These are phyloP conservation scores for Oithona nana DNA, from an alignment of 2,888 invertebrate species.

Conservation along the genomic window DNA sequence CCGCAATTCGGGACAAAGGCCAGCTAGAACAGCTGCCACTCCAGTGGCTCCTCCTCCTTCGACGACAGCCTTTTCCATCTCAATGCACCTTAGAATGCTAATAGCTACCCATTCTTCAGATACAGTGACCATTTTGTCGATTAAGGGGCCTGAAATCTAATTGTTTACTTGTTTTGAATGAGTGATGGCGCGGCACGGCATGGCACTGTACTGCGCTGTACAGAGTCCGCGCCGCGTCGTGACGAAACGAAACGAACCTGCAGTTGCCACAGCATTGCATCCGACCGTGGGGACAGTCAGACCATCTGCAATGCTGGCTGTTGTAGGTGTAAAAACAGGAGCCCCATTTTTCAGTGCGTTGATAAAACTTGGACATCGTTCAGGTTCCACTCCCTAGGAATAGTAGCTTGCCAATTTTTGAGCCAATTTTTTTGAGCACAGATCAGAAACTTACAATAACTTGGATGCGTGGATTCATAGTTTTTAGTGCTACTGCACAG, in stretches of 20 bases:
- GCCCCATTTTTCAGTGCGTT: slow-evolving; percentile 46
- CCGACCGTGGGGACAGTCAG: slow-evolving; percentile 72
- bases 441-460: slow-evolving; percentile 52
- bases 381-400: slow-evolving; percentile 68
- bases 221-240: background rate
- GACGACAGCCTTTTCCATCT: slow-evolving; percentile 69
- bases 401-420: slow-evolving; percentile 3
- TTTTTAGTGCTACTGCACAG: slow-evolving; percentile 64
- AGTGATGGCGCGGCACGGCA: background rate
- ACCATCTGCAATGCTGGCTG: slow-evolving; percentile 67
- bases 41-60: slow-evolving; percentile 77
- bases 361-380: slow-evolving; percentile 69
- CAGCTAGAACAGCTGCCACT: slow-evolving; percentile 63
- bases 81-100: slow-evolving; percentile 54
- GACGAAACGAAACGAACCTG: slow-evolving; percentile 26
- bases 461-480: slow-evolving; percentile 55
- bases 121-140: slow-evolving; percentile 40
- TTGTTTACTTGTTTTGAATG: background rate
- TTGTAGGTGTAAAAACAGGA: slow-evolving; percentile 42
- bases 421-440: background rate
- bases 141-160: background rate
- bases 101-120: slow-evolving; percentile 65
- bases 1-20: slow-evolving; percentile 53
- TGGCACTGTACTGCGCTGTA: no score
- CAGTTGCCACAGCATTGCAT: slow-evolving; percentile 59